Evolutionary conservation across 1,140 invertebrate genomes (phyloP).

Genomic region (Trichogramma pretiosum): DNA sequence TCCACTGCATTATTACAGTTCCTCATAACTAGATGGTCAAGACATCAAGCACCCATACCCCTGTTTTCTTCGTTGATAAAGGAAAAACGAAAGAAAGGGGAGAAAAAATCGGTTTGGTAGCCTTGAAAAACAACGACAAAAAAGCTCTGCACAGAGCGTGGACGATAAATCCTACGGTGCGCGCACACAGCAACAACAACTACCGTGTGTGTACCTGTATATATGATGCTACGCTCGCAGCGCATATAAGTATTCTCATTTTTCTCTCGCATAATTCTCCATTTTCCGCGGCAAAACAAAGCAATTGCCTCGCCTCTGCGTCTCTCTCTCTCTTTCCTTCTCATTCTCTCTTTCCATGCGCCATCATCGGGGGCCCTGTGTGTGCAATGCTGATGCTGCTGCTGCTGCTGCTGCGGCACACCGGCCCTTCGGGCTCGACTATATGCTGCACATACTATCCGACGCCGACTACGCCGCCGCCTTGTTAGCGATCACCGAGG

Average conservation of each 20-base stretch:
- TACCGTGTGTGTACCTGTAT: neutral
- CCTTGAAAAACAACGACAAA: neutral
- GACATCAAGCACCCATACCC: no score
- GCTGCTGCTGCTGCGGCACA: no score
- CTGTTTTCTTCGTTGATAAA: no score
- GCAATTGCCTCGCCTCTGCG: neutral
- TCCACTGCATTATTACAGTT: no score
- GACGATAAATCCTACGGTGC: neutral
- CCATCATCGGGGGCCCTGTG: no score
- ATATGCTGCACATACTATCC: no score
- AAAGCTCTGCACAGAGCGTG: neutral
- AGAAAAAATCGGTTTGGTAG: neutral
- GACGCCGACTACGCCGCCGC: no score
- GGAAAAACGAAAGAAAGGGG: no score
- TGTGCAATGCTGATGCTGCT: no score
- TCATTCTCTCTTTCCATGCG: neutral
- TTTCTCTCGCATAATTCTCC: neutral
- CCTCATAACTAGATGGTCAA: no score
- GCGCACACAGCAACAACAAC: neutral
- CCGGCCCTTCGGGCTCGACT: no score
- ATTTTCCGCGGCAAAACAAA: constrained; percentile 11
- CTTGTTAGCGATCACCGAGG: no score
- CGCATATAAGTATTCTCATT: neutral
- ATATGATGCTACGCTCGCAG: neutral
- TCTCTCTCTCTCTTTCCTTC: neutral